These are phyloP conservation scores for Hozukius guyotensis DNA, from an alignment of 2,797 vertebrate species.

Conservation along the genomic window DNA sequence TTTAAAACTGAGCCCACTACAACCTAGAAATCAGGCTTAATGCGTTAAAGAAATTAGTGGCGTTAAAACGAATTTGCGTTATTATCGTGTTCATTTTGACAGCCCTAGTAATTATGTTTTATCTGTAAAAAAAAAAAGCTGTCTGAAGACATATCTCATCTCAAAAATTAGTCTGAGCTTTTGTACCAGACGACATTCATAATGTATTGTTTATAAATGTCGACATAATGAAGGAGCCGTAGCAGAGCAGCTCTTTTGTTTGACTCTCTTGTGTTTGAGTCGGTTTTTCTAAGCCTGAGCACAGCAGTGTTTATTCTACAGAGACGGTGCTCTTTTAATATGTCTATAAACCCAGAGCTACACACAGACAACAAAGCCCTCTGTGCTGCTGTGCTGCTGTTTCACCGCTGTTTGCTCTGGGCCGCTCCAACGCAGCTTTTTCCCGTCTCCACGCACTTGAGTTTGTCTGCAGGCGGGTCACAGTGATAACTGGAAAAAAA, in stretches of 20 bases:
- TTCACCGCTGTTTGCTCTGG: slow-evolving; percentile 38
- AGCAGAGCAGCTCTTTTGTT: slow-evolving; percentile 11
- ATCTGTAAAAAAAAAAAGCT: background rate
- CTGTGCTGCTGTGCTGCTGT: slow-evolving; percentile 30
- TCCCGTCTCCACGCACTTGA: background rate
- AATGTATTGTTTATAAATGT: background rate
- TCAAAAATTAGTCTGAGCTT: background rate
- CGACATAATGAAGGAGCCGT: background rate
- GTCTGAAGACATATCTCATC: background rate
- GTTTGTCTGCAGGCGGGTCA: slow-evolving; percentile 53
- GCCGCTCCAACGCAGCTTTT: slow-evolving; percentile 25
- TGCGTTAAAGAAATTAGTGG: too few relatives aligned
- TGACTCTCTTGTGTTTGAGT: background rate
- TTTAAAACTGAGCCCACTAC: too few relatives aligned
- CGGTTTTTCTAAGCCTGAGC: background rate
- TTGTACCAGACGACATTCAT: background rate
- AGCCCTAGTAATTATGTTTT: background rate
- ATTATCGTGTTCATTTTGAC: too few relatives aligned
- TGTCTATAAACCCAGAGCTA: slow-evolving; percentile 41
- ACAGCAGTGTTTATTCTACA: slow-evolving; percentile 16
- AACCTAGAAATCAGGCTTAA: too few relatives aligned
- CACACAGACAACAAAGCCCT: slow-evolving; percentile 63
- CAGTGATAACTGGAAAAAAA: background rate
- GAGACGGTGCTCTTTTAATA: slow-evolving; percentile 24
- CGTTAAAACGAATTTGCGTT: too few relatives aligned